Evolutionary conservation across 2,888 invertebrate species (phyloP).

Genomic region (Drosophila hamatofila): DNA sequence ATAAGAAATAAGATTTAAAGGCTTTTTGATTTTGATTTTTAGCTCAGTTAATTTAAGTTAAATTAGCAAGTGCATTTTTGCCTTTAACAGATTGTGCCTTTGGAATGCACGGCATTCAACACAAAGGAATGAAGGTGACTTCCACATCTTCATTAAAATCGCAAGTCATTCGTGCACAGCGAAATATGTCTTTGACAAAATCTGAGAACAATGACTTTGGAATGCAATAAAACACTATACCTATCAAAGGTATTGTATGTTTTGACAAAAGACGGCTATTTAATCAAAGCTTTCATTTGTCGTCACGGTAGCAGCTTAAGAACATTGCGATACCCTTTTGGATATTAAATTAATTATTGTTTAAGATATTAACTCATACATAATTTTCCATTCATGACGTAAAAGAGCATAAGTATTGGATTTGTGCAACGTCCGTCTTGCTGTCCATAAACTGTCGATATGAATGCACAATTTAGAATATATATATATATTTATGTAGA

Average conservation of each 20-base stretch:
- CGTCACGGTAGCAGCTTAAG: background rate
- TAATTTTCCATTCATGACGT: too few relatives aligned
- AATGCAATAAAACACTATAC: constrained; percentile 26
- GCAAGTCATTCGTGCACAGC: background rate
- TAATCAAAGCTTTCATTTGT: background rate
- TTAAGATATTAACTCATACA: too few relatives aligned
- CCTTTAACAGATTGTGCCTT: background rate
- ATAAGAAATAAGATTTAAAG: background rate
- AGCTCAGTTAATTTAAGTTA: background rate
- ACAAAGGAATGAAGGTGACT: constrained; percentile 9
- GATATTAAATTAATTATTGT: background rate
- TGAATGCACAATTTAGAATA: too few relatives aligned
- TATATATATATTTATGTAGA: too few relatives aligned
- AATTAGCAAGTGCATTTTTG: constrained; percentile 7
- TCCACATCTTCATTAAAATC: constrained; percentile 7
- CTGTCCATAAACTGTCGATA: too few relatives aligned
- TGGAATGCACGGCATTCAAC: constrained; percentile 15
- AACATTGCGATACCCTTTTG: background rate
- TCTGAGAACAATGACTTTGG: background rate
- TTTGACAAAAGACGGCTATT: background rate
- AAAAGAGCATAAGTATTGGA: too few relatives aligned
- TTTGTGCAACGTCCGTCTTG: too few relatives aligned
- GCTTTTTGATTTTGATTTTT: background rate
- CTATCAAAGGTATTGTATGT: constrained; percentile 16
- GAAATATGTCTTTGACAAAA: background rate